Evolutionary conservation across 2,797 vertebrate genomes (phyloP).

Genomic region (Eupleurogrammus muticus): DNA sequence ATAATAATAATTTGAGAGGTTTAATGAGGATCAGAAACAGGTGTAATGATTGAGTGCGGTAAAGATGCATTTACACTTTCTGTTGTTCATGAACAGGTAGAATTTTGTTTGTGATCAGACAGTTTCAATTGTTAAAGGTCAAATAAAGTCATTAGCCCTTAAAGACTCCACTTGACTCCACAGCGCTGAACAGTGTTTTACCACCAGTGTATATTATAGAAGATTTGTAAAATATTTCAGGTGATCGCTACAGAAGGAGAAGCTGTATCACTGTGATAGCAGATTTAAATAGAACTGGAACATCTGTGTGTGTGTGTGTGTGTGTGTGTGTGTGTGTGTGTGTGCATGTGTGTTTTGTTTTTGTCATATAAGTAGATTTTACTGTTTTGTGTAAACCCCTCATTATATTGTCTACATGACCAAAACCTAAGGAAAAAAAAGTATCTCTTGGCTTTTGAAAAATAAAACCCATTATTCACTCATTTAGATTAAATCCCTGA

Average conservation of each 20-base stretch:
- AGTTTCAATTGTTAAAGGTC: background rate
- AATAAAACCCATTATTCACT: constrained; percentile 17
- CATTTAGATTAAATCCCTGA: constrained; percentile 2
- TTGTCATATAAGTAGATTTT: constrained; percentile 12
- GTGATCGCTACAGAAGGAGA: constrained; percentile 59
- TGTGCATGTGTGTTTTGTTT: too few relatives aligned
- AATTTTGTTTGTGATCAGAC: too few relatives aligned
- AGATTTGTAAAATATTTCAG: too few relatives aligned
- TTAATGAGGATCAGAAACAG: too few relatives aligned
- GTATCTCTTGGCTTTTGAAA: background rate
- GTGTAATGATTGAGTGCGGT: too few relatives aligned
- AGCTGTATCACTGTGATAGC: constrained; percentile 51
- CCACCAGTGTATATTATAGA: too few relatives aligned
- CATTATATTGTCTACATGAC: background rate
- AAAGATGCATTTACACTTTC: too few relatives aligned
- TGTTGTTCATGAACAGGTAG: too few relatives aligned
- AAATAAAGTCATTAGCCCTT: constrained; percentile 17
- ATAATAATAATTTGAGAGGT: too few relatives aligned
- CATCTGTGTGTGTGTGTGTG: constrained; percentile 39
- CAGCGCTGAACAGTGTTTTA: background rate
- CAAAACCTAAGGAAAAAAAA: constrained; percentile 10
- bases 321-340: constrained; percentile 5
- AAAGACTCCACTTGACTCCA: constrained; percentile 17
- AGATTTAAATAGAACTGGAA: constrained; percentile 63
- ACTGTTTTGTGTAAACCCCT: background rate